phyloP scores from a whole-genome alignment of 2,797 vertebrate species.

The Etheostoma perlongum region DNA sequence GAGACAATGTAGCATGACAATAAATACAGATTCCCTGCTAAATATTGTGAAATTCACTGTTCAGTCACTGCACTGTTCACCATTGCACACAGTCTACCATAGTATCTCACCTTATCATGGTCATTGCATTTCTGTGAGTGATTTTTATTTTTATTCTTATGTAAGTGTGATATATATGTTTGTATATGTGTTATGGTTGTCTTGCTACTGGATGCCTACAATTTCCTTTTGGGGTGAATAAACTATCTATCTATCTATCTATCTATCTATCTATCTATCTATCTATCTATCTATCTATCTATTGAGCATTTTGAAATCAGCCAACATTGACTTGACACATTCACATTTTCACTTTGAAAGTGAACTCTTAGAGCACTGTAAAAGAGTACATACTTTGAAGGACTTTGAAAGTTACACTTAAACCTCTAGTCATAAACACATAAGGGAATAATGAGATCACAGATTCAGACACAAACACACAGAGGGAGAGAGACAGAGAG shows the following conservation, averaged over 20 bases:
- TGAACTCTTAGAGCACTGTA: conserved; percentile 11
- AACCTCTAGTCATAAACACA: conserved; percentile 29
- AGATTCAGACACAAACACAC: conserved; percentile 22
- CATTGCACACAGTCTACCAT: no score
- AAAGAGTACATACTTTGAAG: neutral
- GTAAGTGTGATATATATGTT: no score
- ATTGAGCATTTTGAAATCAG: conserved; percentile 14
- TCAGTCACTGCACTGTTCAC: no score
- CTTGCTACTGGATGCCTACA: no score
- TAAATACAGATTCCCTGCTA: conserved; percentile 13
- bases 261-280: no score
- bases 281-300: no score
- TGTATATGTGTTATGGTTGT: no score
- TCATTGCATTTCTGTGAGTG: no score
- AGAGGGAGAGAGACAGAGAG: neutral
- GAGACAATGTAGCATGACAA: conserved; percentile 8
- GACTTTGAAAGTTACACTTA: conserved; percentile 4
- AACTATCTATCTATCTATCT: no score
- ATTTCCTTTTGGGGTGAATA: no score
- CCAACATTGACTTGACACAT: neutral
- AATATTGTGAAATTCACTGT: neutral
- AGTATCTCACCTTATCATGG: no score
- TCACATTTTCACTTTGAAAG: neutral
- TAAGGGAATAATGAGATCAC: conserved; percentile 28
- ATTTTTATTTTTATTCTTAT: no score